These are phyloP conservation scores for Xylocopa sonorina DNA, from an alignment of 1,140 invertebrate species.

Conservation along the genomic window DNA sequence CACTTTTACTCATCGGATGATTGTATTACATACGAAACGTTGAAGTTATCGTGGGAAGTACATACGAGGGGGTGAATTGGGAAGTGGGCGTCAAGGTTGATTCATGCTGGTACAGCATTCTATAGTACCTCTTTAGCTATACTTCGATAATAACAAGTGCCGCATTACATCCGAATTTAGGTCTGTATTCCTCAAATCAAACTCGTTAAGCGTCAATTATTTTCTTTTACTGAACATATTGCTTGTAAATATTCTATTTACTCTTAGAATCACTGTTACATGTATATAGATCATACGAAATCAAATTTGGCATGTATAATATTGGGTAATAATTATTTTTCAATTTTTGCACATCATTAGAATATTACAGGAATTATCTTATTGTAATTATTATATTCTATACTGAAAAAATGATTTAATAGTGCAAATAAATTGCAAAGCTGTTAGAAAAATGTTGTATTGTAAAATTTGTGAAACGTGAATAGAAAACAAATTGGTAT, in stretches of 20 bases:
- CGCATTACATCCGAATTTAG: slow-evolving; percentile 28
- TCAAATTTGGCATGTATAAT: no score
- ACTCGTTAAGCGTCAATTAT: neutral
- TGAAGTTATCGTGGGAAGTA: slow-evolving; percentile 34
- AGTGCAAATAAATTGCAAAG: no score
- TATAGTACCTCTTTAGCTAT: slow-evolving; percentile 38
- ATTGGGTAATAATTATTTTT: no score
- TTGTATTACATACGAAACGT: slow-evolving; percentile 37
- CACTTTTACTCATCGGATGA: slow-evolving; percentile 8
- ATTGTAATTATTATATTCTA: no score
- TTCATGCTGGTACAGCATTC: slow-evolving; percentile 50
- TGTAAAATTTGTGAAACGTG: no score
- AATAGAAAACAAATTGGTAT: no score
- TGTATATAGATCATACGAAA: neutral
- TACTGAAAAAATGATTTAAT: no score
- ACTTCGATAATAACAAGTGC: slow-evolving; percentile 35
- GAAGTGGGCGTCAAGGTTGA: slow-evolving; percentile 60
- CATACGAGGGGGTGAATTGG: slow-evolving; percentile 41
- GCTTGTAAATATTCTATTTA: neutral
- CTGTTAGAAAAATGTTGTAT: no score
- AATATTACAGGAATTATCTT: no score
- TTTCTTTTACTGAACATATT: neutral
- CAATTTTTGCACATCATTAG: no score
- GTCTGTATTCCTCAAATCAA: neutral
- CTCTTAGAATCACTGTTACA: neutral